phyloP scores from a whole-genome alignment of 2,888 invertebrate species.

The Plebejus argus region DNA sequence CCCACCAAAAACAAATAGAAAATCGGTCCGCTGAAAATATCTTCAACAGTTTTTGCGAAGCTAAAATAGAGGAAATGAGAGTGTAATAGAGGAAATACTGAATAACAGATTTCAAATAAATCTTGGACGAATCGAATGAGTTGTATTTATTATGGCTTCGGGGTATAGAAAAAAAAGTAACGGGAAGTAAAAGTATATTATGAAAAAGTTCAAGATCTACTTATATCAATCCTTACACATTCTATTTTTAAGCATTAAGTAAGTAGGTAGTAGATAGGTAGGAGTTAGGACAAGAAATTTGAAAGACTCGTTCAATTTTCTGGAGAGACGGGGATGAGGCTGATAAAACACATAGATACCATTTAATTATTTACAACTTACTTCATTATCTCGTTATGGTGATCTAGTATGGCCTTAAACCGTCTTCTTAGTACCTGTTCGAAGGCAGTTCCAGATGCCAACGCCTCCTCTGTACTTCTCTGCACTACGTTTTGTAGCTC shows the following conservation, averaged over 20 bases:
- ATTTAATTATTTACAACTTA: constrained; percentile 33
- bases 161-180: too few species aligned
- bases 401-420: constrained; percentile 41
- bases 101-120: not conserved
- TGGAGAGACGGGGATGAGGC: too few species aligned
- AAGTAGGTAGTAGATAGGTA: too few species aligned
- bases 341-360: too few species aligned
- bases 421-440: constrained; percentile 38
- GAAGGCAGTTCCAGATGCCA: constrained; percentile 31
- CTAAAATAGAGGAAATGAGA: constrained; percentile 37
- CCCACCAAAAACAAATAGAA: constrained; percentile 48
- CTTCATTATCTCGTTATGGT: constrained; percentile 42
- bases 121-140: not conserved
- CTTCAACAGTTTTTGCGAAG: constrained; percentile 43
- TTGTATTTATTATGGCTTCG: too few species aligned
- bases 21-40: constrained; percentile 46
- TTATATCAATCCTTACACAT: too few species aligned
- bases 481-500: constrained; percentile 41
- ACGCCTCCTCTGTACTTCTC: constrained; percentile 38
- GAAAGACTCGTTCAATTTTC: too few species aligned
- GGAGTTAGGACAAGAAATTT: too few species aligned
- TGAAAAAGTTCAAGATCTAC: too few species aligned
- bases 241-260: too few species aligned
- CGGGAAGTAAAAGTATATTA: too few species aligned
- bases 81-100: not conserved